Conservation (phyloP, 2,113 vertebrate species). For the Pomatostomus ruficeps region DNA sequence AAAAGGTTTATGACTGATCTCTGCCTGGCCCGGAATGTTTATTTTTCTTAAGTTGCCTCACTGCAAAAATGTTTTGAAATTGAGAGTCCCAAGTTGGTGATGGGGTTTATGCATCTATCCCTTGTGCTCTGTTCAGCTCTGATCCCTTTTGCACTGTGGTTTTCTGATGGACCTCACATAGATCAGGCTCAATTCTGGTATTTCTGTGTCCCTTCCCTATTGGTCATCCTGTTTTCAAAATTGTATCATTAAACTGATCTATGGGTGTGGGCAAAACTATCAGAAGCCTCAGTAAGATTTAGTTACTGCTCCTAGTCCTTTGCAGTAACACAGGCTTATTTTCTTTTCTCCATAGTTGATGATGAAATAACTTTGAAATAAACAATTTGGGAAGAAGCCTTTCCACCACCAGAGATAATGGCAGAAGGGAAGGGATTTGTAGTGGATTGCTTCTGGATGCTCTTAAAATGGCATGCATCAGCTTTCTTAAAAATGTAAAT, state of each 20-base stretch:
- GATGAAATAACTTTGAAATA: background rate
- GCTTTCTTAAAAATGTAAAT: background rate
- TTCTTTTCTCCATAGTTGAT: background rate
- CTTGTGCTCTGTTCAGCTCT: background rate
- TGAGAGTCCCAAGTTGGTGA: background rate
- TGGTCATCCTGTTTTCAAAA: background rate
- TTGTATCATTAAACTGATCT: background rate
- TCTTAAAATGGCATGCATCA: background rate
- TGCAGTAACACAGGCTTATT: background rate
- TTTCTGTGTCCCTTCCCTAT: background rate
- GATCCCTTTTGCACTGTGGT: background rate
- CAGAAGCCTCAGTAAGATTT: background rate
- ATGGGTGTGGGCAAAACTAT: background rate
- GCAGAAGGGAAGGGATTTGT: background rate
- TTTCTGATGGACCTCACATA: background rate
- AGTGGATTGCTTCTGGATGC: background rate
- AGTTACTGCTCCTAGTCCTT: background rate
- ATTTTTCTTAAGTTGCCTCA: slow-evolving; percentile 13
- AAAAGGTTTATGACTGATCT: slow-evolving; percentile 34
- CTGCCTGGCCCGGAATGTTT: background rate
- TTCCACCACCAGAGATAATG: background rate
- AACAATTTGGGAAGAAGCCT: background rate
- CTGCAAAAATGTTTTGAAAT: slow-evolving; percentile 32
- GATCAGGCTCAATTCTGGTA: background rate
- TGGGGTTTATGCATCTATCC: background rate